Base-by-base conservation (phyloP, 2,888 invertebrate species). In the Cheilosia grossa region DNA sequence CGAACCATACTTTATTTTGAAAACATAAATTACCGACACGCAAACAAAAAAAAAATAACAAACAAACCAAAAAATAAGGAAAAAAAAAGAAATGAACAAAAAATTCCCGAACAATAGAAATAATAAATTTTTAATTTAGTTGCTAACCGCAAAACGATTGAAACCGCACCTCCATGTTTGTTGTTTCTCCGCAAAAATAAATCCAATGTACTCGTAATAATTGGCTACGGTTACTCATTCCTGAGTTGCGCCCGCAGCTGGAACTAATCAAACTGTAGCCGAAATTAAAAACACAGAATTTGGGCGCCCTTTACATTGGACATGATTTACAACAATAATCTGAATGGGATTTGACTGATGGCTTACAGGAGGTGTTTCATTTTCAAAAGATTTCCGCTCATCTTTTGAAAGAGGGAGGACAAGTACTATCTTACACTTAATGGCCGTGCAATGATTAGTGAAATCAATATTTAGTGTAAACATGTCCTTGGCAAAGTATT, bases 51-150 rank as follows among this genome's bases (percentile, higher is more conserved):
- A 37, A 19, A 40, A n/a, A 7, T 58, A 74, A 66, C 40, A 75
- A 58, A 56, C 27, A 58, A 51, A 49, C 30, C 30, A 6, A 6
- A 13, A 27, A 19, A 49, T 7, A 24, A 9, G 21, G 21, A 58
- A 40, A 37, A 58, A 58, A 54, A 24, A 40, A n/a, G 42, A 2
- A 27, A 27, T 2, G 1, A 37, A 24, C 21, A 37, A 47, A 9
- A 40, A 47, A 15, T 63, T 37, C 15, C 19, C 49, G 17, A 42
- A 67, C 44, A 73, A 37, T 56, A 64, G 56, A 19, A 56, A 66
- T 66, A 49, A 75, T 42, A 75, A 66, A 49, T 77, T 77, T 77
- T 77, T 77, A 77, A 77, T 77, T 77, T 77, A 77, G 77, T 77
- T 69, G 37, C 53, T 15, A 54, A 77, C 77, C 77, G 77, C 59